Evolutionary conservation across 1,140 invertebrate genomes (phyloP).

Genomic region (Diabrotica virgifera): DNA sequence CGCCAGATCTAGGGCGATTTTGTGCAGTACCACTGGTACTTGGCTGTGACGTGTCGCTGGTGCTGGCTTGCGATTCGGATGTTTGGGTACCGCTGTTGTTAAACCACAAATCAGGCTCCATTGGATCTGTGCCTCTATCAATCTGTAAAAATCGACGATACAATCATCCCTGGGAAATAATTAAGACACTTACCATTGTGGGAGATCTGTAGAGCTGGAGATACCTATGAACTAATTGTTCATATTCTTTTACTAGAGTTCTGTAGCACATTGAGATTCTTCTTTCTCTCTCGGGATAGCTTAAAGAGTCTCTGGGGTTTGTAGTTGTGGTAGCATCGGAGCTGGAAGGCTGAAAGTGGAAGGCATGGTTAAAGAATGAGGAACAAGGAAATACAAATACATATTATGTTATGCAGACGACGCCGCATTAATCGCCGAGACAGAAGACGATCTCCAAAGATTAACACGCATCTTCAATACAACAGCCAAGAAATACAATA

Average conservation of each 20-base stretch:
- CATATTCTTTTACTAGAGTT: slow-evolving; percentile 53
- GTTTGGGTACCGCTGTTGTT: slow-evolving; percentile 38
- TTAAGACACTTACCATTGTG: slow-evolving; percentile 44
- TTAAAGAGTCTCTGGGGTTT: slow-evolving; percentile 28
- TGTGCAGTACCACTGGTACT: slow-evolving; percentile 20
- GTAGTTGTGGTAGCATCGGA: background rate
- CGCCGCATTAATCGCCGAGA: no score
- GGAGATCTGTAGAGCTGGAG: slow-evolving; percentile 50
- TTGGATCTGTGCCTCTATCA: slow-evolving; percentile 66
- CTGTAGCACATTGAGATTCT: slow-evolving; percentile 49
- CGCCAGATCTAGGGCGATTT: background rate
- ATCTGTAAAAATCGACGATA: slow-evolving; percentile 49
- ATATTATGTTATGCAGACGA: no score
- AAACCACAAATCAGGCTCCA: slow-evolving; percentile 50
- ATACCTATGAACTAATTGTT: slow-evolving; percentile 52
- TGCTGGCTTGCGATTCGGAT: slow-evolving; percentile 21
- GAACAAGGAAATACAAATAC: no score
- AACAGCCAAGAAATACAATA: no score
- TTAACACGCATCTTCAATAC: no score
- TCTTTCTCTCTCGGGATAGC: slow-evolving; percentile 45
- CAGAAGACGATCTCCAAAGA: no score
- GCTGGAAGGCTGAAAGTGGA: background rate
- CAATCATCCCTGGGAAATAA: slow-evolving; percentile 11
- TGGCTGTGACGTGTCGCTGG: slow-evolving; percentile 12
- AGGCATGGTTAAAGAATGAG: background rate